Evolutionary conservation across 2,113 vertebrate species (phyloP), one percentile per base, ranked within the genome.

Genomic region (Ranitomeya variabilis): DNA sequence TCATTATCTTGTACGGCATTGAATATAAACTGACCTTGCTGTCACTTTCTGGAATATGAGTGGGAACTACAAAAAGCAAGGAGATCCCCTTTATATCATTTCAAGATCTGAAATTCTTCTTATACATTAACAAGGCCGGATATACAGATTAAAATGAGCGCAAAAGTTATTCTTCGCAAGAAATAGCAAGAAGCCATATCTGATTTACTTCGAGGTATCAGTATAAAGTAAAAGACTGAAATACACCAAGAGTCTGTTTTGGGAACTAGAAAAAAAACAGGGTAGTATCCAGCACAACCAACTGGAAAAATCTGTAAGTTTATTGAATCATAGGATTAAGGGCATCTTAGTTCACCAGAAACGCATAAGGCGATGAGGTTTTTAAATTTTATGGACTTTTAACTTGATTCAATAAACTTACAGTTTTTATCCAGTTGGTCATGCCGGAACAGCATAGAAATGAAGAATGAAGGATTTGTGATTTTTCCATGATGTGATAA

Each of bases 21-120:
- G 85, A 86, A 78, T 62, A 60, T 52, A 78, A 23, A 66, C 57
- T 86, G 73, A 86, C 85, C 85, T 86, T 64, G 62, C 31, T 78
- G 73, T 77, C 57, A 78, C 37, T 77, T 64, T 45, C 37, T 2
- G 57, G 57, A 73, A 77, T 62, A 77, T 78, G 59, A 64, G 73
- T 51, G 73, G 31, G 73, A 51, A 74, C 37, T 74, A 45, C 55
- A 52, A 62, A 86, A 62, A 64, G 57, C 18, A 45, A 64, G 71
- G 73, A 64, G 31, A 78, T 76, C 31, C 73, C 73, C 59, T 86
- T 86, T 86, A 86, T 86, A 78, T 13, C 14, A 77, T 59, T 55
- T 86, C 37, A 23, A 23, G 37, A 16, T 77, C 13, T 62, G 37
- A 78, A 77, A 76, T 51, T 7, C 55, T 64, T 23, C 55, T 52